Evolutionary conservation across 2,888 invertebrate genomes (phyloP).

Genomic region (Mechanitis mazaeus): DNA sequence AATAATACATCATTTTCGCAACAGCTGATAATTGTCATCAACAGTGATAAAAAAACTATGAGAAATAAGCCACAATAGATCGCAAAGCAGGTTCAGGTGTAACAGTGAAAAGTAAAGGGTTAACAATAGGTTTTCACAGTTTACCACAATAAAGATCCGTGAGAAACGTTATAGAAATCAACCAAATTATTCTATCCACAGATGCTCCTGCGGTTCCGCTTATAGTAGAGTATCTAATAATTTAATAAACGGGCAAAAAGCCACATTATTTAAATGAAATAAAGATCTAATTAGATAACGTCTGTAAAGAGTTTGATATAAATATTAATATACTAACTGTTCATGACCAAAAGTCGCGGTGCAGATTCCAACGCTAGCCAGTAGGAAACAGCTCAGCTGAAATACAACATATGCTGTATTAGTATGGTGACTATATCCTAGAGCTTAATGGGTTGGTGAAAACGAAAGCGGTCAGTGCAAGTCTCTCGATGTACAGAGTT

Average conservation of each 20-base stretch:
- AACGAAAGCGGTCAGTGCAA: constrained; percentile 42
- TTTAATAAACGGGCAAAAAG: constrained; percentile 13
- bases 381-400: constrained; percentile 68
- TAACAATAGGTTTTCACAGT: constrained; percentile 70
- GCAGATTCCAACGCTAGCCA: constrained; percentile 67
- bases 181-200: constrained; percentile 55
- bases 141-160: constrained; percentile 64
- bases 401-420: constrained; percentile 45
- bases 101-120: constrained; percentile 51
- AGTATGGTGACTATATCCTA: constrained; percentile 11
- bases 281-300: constrained; percentile 19
- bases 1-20: constrained; percentile 17
- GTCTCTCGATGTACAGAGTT: constrained; percentile 25
- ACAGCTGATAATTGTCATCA: constrained; percentile 22
- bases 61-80: constrained; percentile 34
- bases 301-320: constrained; percentile 27
- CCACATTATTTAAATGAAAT: neutral
- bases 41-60: constrained; percentile 19
- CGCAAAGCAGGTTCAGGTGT: constrained; percentile 54
- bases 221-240: constrained; percentile 11
- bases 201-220: constrained; percentile 54
- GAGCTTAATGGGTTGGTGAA: constrained; percentile 26
- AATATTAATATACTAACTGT: constrained; percentile 67
- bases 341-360: constrained; percentile 72
- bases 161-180: constrained; percentile 67